Percentiles rank a stretch among this genome's conserved stretches.
phyloP scores from a whole-genome alignment of 37 sponge, comb jelly and placozoan genomes.

The Cliona cf. orientalis region DNA sequence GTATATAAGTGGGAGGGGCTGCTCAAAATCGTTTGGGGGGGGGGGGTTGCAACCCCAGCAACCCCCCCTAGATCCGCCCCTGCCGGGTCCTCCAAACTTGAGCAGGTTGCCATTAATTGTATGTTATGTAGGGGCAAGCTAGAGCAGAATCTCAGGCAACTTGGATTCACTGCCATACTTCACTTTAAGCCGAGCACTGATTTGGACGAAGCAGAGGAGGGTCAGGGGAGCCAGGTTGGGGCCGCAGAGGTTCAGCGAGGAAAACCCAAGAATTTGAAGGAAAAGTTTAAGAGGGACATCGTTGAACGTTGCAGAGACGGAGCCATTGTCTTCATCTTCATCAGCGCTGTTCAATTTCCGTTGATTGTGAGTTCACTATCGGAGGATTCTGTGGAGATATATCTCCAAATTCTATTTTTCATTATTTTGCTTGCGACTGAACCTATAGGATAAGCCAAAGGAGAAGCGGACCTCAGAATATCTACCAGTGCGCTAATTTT shows the following conservation, averaged over 20 bases:
- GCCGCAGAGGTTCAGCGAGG: not conserved
- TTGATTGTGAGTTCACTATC: conserved; percentile 5
- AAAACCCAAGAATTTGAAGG: not conserved
- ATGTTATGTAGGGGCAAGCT: not conserved
- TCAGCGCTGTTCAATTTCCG: conserved; percentile 46
- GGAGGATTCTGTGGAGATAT: too few species aligned
- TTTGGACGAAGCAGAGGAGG: too few species aligned
- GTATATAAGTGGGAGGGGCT: too few species aligned
- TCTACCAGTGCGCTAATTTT: not conserved
- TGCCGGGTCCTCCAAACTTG: too few species aligned
- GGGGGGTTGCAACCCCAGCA: too few species aligned
- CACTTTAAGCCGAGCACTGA: not conserved
- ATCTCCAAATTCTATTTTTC: too few species aligned
- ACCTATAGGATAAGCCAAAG: too few species aligned
- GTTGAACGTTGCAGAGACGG: conserved; percentile 3
- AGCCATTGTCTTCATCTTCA: conserved; percentile 39
- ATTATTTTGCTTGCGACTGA: too few species aligned
- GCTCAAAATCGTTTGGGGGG: too few species aligned
- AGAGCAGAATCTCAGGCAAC: not conserved
- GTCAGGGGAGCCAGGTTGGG: not conserved
- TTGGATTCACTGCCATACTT: not conserved
- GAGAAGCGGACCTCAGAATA: too few species aligned
- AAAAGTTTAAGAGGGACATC: conserved; percentile 7
- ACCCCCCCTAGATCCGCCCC: too few species aligned
- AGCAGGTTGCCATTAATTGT: too few species aligned